Evolutionary conservation across 1,140 invertebrate species (phyloP).

Genomic region (Octopus bimaculoides): DNA sequence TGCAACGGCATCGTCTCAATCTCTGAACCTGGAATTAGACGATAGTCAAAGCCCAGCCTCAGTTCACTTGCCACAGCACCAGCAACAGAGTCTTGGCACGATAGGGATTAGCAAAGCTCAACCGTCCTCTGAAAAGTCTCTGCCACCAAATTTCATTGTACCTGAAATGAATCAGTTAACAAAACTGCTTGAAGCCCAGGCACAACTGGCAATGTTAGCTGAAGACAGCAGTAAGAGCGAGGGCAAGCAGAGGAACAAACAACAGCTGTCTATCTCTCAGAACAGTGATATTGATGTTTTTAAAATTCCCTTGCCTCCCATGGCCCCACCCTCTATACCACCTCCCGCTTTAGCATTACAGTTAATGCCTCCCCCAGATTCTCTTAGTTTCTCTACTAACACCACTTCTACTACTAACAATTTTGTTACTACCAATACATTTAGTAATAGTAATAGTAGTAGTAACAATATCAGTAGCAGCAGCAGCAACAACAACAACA

Average conservation of each 20-base stretch:
- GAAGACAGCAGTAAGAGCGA: neutral
- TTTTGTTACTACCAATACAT: too few species aligned
- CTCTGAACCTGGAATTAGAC: slow-evolving; percentile 10
- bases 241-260: slow-evolving; percentile 3
- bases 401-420: slow-evolving; percentile 6
- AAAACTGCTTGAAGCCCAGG: slow-evolving; percentile 29
- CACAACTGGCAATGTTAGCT: slow-evolving; percentile 23
- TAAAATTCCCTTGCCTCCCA: slow-evolving; percentile 40
- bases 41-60: slow-evolving; percentile 12
- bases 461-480: too few species aligned
- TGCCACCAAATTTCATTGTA: slow-evolving; percentile 12
- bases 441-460: too few species aligned
- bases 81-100: slow-evolving; percentile 14
- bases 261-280: neutral
- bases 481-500: neutral
- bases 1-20: neutral
- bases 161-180: slow-evolving; percentile 26
- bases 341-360: neutral
- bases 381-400: neutral
- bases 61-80: slow-evolving; percentile 6
- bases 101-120: neutral
- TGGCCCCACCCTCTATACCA: neutral
- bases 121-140: slow-evolving; percentile 11
- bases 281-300: slow-evolving; percentile 27
- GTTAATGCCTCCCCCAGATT: neutral